Percentiles rank a stretch among this genome's conserved stretches.
These are phyloP conservation scores for Caiman crocodilus DNA, from an alignment of 2,797 vertebrate genomes.

Conservation along the genomic window DNA sequence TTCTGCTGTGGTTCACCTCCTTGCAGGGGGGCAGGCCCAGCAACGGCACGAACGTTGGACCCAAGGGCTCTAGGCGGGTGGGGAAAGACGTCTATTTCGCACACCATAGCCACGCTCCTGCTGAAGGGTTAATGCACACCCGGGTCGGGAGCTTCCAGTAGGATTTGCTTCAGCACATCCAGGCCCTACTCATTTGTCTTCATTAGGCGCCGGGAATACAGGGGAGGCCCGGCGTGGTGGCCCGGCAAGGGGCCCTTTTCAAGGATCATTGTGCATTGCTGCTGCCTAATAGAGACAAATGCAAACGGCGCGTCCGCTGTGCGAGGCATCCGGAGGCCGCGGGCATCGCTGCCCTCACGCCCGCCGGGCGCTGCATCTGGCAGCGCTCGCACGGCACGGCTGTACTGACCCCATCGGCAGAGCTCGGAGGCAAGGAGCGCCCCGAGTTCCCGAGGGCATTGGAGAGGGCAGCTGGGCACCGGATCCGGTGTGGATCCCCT, in stretches of 20 bases:
- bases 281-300: slow-evolving; percentile 24
- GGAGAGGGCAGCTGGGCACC: accelerated
- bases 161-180: neutral
- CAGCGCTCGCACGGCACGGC: too few relatives aligned
- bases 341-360: too few relatives aligned
- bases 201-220: neutral
- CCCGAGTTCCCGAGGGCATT: too few relatives aligned
- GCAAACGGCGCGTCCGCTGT: accelerated
- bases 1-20: too few relatives aligned
- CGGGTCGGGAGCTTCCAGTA: accelerated
- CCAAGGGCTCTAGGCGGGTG: accelerated
- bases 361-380: too few relatives aligned
- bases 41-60: neutral
- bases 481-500: too few relatives aligned
- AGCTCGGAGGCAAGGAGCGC: too few relatives aligned
- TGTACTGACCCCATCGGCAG: too few relatives aligned
- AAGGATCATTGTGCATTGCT: slow-evolving; percentile 36
- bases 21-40: too few relatives aligned
- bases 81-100: too few relatives aligned
- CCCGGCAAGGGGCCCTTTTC: slow-evolving; percentile 31
- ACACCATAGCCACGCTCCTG: too few relatives aligned
- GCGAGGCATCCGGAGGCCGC: neutral
- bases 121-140: neutral
- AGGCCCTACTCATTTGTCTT: slow-evolving; percentile 21
- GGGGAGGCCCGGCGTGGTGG: neutral